Conservation (phyloP, 2,888 invertebrate species). For the Hybos culiciformis region DNA sequence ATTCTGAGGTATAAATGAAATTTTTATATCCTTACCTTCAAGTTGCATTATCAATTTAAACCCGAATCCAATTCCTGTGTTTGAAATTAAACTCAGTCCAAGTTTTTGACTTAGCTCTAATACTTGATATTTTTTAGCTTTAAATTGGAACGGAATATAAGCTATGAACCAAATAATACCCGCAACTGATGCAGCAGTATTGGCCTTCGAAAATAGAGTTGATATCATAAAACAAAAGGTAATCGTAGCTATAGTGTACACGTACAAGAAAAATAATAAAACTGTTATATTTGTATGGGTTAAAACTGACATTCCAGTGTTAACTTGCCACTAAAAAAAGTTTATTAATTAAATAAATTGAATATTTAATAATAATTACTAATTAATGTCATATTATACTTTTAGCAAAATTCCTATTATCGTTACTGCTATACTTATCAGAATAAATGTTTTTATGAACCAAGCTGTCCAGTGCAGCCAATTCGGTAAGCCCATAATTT, state of each 20-base stretch:
- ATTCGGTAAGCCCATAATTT: slow-evolving; percentile 75
- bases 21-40: too few relatives aligned
- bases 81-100: slow-evolving; percentile 51
- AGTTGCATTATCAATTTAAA: slow-evolving; percentile 57
- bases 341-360: background rate
- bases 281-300: slow-evolving; percentile 52
- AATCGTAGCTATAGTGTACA: slow-evolving; percentile 57
- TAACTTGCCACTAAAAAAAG: slow-evolving; percentile 11
- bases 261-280: slow-evolving; percentile 52
- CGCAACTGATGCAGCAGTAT: slow-evolving; percentile 61
- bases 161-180: slow-evolving; percentile 64
- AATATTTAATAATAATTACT: background rate
- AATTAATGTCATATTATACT: slow-evolving; percentile 26
- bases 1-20: too few relatives aligned
- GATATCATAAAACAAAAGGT: slow-evolving; percentile 69
- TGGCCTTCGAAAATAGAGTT: slow-evolving; percentile 67
- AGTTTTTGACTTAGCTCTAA: slow-evolving; percentile 47
- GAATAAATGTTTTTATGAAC: slow-evolving; percentile 57
- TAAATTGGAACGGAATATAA: slow-evolving; percentile 56
- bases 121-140: slow-evolving; percentile 50
- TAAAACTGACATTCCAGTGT: slow-evolving; percentile 47
- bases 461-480: slow-evolving; percentile 80
- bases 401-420: slow-evolving; percentile 42
- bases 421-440: slow-evolving; percentile 43
- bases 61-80: slow-evolving; percentile 69